A percentile compares a stretch with the other conserved stretches of the same genome.
These are phyloP conservation scores for Drosophila testacea DNA, from an alignment of 2,888 invertebrate genomes.

Conservation along the genomic window DNA sequence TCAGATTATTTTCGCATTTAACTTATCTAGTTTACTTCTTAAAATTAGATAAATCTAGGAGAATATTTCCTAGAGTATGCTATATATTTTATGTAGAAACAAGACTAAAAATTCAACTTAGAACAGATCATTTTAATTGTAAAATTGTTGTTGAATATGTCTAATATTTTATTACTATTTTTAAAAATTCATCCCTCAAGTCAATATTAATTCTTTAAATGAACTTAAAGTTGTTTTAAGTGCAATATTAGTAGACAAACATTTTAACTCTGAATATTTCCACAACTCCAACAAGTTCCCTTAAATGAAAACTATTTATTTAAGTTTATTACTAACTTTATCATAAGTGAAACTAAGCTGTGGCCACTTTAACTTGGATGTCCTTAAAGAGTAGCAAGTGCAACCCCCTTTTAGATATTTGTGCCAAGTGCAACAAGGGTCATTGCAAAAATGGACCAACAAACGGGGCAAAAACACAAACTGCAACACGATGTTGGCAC, in stretches of 20 bases:
- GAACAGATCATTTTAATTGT: too few species aligned
- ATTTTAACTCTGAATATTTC: neutral
- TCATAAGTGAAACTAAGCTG: neutral
- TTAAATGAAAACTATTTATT: neutral
- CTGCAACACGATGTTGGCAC: constrained; percentile 47
- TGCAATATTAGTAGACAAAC: neutral
- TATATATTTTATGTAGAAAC: too few species aligned
- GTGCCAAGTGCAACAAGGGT: constrained; percentile 54
- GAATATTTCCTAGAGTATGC: too few species aligned
- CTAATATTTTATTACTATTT: too few species aligned
- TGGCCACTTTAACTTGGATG: constrained; percentile 22
- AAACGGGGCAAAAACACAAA: constrained; percentile 43
- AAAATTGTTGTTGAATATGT: too few species aligned
- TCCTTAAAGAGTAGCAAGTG: constrained; percentile 34
- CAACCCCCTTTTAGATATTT: constrained; percentile 31
- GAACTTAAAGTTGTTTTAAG: neutral
- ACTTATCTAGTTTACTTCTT: too few species aligned
- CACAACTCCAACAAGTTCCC: neutral
- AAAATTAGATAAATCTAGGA: too few species aligned
- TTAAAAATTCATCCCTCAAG: neutral
- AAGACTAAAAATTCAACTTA: too few species aligned
- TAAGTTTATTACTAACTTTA: neutral
- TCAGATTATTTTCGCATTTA: too few species aligned
- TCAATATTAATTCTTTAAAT: neutral
- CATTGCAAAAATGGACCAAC: constrained; percentile 49